Evolutionary conservation across 2,888 invertebrate species (phyloP).

Genomic region (Pasiphila rectangulata): DNA sequence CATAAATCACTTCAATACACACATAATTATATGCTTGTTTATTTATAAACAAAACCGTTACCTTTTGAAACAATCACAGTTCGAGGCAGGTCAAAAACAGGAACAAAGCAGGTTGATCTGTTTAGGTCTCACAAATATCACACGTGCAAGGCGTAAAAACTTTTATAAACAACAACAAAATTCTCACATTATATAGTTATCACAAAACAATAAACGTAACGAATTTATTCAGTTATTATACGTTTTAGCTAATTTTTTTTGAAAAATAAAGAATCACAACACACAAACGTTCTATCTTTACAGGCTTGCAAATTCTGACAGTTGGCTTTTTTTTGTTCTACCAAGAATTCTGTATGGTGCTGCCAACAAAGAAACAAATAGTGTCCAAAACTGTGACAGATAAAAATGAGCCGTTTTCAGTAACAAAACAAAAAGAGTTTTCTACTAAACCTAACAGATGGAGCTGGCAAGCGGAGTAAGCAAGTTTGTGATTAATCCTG

Average conservation of each 20-base stretch:
- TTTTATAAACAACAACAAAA: slow-evolving; percentile 57
- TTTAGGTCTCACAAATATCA: slow-evolving; percentile 41
- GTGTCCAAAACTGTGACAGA: too few species aligned
- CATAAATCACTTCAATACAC: too few species aligned
- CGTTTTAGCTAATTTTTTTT: slow-evolving; percentile 39
- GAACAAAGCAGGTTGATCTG: slow-evolving; percentile 66
- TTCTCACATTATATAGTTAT: slow-evolving; percentile 46
- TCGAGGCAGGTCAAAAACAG: slow-evolving; percentile 66
- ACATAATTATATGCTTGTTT: background rate
- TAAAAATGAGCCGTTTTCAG: too few species aligned
- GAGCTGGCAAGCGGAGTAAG: too few species aligned
- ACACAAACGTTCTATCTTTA: slow-evolving; percentile 49
- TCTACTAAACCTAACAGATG: too few species aligned
- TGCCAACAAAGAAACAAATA: too few species aligned
- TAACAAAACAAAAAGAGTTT: too few species aligned
- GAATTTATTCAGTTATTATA: slow-evolving; percentile 46
- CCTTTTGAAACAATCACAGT: slow-evolving; percentile 71
- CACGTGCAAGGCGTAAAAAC: slow-evolving; percentile 53
- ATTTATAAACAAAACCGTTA: slow-evolving; percentile 57
- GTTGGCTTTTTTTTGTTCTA: too few species aligned
- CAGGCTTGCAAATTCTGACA: slow-evolving; percentile 42
- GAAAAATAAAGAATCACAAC: slow-evolving; percentile 69
- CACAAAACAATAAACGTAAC: slow-evolving; percentile 38
- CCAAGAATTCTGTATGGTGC: too few species aligned
- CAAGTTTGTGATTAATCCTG: too few species aligned